Base-by-base conservation (phyloP, 2,797 vertebrate genomes). In the Peromyscus attwateri region DNA sequence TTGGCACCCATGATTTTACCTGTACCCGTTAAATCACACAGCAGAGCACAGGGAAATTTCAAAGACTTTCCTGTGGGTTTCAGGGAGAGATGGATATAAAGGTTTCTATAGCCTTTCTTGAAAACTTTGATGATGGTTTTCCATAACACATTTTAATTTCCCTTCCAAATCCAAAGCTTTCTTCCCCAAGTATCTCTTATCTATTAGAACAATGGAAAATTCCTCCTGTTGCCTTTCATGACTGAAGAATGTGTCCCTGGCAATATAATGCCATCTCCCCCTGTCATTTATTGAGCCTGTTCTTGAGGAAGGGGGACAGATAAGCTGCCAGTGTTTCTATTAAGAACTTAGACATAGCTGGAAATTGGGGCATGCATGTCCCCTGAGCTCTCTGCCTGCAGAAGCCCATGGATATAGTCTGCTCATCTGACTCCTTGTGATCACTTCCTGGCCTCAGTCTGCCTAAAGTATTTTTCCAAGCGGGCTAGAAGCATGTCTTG, bases 211-310 rank as follows among this genome's bases (percentile, higher is more conserved):
- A 49, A 12, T 0, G 2, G 25, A 29, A 13, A 19, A 0, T 46
- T n/a, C 31, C 55, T 66, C 55, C 79, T 91, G 52, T 40, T 16
- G 1, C 17, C 16, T 29, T 46, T 68, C 3, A 3, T n/a, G 46
- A 46, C 14, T 52, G 2, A 13, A 94, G 60, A 92, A 43, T 23
- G 27, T 25, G 6, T 0, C 16, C 40, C 62, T 7, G 3, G 10
- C 0, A 12, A 12, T 0, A 23, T 0, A 1, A 12, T 23, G 11
- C 52, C n/a, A 17, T 23, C 11, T 1, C 37, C n/a, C n/a, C 27
- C 9, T 0, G 5, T 11, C 21, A 43, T 1, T 82, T 70, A 62
- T 64, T n/a, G 66, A 40, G 12, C 14, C 1, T 11, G 0, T 37
- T 66, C 27, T 66, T 21, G 3, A 29, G 55, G 17, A 3, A 55